phyloP scores from a whole-genome alignment of 2,888 invertebrate species.

The Entomobrya proxima region DNA sequence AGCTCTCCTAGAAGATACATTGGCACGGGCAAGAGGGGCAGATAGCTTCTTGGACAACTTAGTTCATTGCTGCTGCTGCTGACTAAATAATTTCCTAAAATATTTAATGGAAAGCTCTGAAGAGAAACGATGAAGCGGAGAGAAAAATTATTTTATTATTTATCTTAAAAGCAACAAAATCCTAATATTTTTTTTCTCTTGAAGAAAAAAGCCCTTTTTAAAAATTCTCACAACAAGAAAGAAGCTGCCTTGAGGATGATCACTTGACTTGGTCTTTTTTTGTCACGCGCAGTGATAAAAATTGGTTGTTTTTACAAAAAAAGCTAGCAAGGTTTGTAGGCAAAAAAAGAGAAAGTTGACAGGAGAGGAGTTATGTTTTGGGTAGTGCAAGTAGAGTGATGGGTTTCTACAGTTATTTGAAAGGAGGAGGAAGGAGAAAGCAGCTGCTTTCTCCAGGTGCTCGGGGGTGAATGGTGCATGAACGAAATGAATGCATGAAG shows the following conservation, averaged over 20 bases:
- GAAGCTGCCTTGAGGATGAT: neutral
- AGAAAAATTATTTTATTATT: no score
- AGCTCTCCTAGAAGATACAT: constrained; percentile 10
- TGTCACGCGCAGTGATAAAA: constrained; percentile 13
- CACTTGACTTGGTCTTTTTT: no score
- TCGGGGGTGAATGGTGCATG: neutral
- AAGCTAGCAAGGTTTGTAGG: neutral
- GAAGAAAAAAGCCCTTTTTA: no score
- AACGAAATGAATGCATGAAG: neutral
- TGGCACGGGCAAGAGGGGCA: neutral
- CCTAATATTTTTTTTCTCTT: no score
- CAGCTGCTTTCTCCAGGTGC: constrained; percentile 1
- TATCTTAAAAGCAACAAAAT: no score
- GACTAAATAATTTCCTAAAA: no score
- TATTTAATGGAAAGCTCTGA: no score
- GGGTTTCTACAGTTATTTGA: constrained; percentile 26
- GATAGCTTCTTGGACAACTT: neutral
- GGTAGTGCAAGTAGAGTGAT: neutral
- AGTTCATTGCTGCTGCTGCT: no score
- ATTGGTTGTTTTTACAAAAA: neutral
- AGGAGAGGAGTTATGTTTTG: neutral
- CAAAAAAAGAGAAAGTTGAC: no score
- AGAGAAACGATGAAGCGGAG: no score
- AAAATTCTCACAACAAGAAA: no score
- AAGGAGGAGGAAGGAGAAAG: neutral